Evolutionary conservation across 2,113 vertebrate species (phyloP), one percentile per base, ranked within the genome.

Genomic region (Cochlearius cochlearius): DNA sequence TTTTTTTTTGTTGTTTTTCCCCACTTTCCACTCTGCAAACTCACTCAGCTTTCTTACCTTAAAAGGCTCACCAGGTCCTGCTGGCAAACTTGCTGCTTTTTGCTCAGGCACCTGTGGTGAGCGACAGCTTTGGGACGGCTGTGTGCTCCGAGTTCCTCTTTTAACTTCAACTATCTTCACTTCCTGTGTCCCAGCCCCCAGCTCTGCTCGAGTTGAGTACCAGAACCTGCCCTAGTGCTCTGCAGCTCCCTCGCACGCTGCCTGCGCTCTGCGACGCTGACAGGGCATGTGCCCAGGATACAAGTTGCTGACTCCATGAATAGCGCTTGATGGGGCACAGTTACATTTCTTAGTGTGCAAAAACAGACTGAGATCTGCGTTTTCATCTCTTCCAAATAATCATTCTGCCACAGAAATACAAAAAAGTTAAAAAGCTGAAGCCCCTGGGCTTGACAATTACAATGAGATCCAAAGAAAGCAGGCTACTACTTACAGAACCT

Each of bases 101-200:
- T 45, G 45, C 72, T 56, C 11, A 12, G 29, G 52, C 29, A 77
- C 85, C 63, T 72, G 92, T 27, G 45, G 64, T 36, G 15, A 19
- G 52, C 4, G 1, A 25, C 23, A 30, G 77, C 43, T 87, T 49
- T 23, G 26, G 38, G 62, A 3, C 30, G 15, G 41, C 55, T 53
- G 39, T 4, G 62, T 34, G 29, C 81, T 63, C 53, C 0, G 12
- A 90, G 96, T 98, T 98, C 97, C 97, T 95, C 89, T 94, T 97
- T 96, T 36, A 91, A n/a, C 45, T 85, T 83, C 78, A 77, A 66
- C 66, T 49, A 11, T 68, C 67, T 74, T 66, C 87, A 66, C 79
- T 96, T 96, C 97, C 97, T 95, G 91, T 2, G 1, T 9, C 90
- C 86, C 94, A 92, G 66, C 88, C 95, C 91, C 88, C 92, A 68